A percentile compares a stretch with the other conserved stretches of the same genome.
These are phyloP conservation scores for Branchinecta sandiegonensis DNA, from an alignment of 2,888 invertebrate genomes.

Conservation along the genomic window DNA sequence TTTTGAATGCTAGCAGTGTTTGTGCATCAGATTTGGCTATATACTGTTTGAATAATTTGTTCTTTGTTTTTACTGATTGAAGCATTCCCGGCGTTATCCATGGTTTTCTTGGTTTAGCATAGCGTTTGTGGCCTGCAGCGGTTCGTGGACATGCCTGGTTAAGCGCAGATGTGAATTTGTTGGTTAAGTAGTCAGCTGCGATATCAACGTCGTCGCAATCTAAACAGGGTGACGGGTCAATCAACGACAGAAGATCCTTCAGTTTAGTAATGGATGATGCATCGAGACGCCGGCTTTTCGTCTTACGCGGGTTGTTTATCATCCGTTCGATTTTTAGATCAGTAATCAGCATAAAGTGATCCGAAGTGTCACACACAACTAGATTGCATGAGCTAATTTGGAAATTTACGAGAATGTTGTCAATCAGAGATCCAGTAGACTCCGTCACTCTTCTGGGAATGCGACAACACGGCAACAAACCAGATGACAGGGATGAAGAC, in stretches of 20 bases:
- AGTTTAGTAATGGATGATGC: not conserved
- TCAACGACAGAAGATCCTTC: not conserved
- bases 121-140: not conserved
- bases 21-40: not conserved
- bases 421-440: not conserved
- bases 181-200: not conserved
- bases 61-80: not conserved
- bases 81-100: not conserved
- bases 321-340: not conserved
- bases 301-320: not conserved
- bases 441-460: not conserved
- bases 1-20: not conserved
- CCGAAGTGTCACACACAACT: not conserved
- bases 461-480: not conserved
- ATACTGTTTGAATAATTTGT: slow-evolving; percentile 6
- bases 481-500: not conserved
- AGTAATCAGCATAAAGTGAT: not conserved
- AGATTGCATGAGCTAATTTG: not conserved
- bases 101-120: not conserved
- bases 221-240: not conserved
- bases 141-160: not conserved
- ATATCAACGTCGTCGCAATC: not conserved
- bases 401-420: not conserved
- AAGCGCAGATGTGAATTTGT: not conserved
- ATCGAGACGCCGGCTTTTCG: not conserved